phyloP scores from a whole-genome alignment of 2,113 vertebrate species.

The Naja naja region DNA sequence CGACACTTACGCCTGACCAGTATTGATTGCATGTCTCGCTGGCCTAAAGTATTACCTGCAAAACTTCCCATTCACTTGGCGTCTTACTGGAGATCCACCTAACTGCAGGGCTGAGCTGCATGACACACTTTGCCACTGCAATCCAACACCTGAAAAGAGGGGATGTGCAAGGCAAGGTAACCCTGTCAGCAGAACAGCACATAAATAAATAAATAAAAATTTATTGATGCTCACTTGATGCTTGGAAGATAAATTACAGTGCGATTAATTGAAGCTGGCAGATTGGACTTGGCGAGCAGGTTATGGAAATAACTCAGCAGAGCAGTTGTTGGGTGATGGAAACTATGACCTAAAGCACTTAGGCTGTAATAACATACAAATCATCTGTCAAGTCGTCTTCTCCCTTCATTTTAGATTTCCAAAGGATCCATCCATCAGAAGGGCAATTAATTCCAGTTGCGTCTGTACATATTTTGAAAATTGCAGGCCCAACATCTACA shows the following conservation, averaged over 20 bases:
- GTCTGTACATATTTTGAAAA: constrained; percentile 1
- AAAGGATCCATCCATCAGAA: constrained; percentile 13
- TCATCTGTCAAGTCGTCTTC: constrained; percentile 31
- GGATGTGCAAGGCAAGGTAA: constrained; percentile 19
- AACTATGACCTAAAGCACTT: constrained; percentile 34
- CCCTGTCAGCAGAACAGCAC: background rate
- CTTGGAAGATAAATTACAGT: constrained; percentile 44
- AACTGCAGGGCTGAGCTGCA: background rate
- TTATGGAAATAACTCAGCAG: constrained; percentile 36
- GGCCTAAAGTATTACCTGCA: background rate
- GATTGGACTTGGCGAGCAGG: constrained; percentile 33
- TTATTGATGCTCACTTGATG: constrained; percentile 34
- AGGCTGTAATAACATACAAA: constrained; percentile 44
- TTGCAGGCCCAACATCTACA: background rate
- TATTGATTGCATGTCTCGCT: too few species aligned
- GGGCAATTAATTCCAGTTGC: background rate
- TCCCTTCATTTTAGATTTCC: background rate
- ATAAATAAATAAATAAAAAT: constrained; percentile 5
- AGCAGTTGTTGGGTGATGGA: constrained; percentile 30
- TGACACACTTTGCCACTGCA: background rate
- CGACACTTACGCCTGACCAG: too few species aligned
- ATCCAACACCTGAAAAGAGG: background rate
- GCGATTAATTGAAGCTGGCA: constrained; percentile 45
- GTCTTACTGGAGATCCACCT: background rate
- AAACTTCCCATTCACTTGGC: background rate